Evolutionary conservation across 2,797 vertebrate genomes (phyloP).

Genomic region (Onychomys torridus): DNA sequence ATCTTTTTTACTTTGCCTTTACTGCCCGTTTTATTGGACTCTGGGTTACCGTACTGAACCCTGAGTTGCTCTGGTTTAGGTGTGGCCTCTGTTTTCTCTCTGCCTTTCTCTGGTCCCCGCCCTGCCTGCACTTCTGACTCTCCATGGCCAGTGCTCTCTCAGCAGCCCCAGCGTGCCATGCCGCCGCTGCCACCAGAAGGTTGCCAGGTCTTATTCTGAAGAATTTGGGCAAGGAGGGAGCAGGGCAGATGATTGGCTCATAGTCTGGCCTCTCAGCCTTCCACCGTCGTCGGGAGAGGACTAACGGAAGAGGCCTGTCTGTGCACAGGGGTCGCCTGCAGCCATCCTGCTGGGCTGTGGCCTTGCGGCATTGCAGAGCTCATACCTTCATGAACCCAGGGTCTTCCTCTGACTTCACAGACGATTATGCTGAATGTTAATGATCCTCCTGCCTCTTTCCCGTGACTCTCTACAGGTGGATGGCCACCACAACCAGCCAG

Average conservation of each 20-base stretch:
- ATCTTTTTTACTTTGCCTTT: conserved; percentile 33
- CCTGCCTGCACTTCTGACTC: conserved; percentile 6
- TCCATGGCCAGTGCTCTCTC: conserved; percentile 37
- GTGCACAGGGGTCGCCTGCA: not conserved
- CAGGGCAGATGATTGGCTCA: conserved; percentile 18
- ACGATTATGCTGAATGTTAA: not conserved
- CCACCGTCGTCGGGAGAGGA: not conserved
- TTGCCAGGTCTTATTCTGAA: conserved; percentile 58
- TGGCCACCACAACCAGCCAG: not conserved
- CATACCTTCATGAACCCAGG: not conserved
- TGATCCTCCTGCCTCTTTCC: not conserved
- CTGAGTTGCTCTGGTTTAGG: not conserved
- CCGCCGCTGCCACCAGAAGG: not conserved
- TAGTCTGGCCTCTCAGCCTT: not conserved
- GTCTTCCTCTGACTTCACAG: conserved; percentile 2
- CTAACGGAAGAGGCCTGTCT: not conserved
- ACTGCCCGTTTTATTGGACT: not conserved
- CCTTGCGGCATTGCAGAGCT: not conserved
- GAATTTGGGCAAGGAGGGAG: conserved; percentile 47
- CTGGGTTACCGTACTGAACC: not conserved
- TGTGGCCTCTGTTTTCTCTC: not conserved
- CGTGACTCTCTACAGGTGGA: not conserved
- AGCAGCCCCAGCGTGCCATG: conserved; percentile 46
- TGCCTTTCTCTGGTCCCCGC: conserved; percentile 30
- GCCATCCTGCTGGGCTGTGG: not conserved